Conservation (phyloP, 2,797 vertebrate species). For the Coreius guichenoti region DNA sequence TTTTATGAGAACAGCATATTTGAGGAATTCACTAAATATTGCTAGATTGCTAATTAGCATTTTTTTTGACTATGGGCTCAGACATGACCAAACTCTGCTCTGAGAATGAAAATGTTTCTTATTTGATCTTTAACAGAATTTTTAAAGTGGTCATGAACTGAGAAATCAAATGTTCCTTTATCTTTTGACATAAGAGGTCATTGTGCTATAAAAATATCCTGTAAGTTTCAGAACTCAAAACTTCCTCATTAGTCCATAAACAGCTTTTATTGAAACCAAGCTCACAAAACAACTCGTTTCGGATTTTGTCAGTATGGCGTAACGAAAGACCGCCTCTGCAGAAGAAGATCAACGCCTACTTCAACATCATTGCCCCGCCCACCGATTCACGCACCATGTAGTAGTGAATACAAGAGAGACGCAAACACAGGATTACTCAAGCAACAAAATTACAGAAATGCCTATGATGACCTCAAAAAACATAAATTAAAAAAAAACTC, state of each 20-base stretch:
- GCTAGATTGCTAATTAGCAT: background rate
- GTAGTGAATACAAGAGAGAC: background rate
- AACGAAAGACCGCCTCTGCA: background rate
- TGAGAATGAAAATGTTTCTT: conserved; percentile 4
- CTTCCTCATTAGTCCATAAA: background rate
- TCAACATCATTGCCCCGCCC: background rate
- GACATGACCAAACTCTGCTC: conserved; percentile 25
- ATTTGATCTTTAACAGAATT: background rate
- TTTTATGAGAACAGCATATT: conserved; percentile 52
- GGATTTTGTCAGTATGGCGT: background rate
- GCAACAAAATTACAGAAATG: background rate
- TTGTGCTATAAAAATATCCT: background rate
- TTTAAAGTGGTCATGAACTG: background rate
- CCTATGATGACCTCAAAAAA: background rate
- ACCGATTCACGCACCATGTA: background rate
- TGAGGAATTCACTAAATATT: conserved; percentile 57
- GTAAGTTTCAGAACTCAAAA: background rate
- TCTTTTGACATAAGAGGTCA: background rate
- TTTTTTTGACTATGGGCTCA: background rate
- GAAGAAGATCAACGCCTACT: background rate
- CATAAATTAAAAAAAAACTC: background rate
- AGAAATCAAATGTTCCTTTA: background rate
- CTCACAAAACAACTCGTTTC: background rate
- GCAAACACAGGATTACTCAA: background rate
- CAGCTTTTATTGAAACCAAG: background rate